Evolutionary conservation across 2,113 vertebrate species (phyloP).

Genomic region (Aythya baeri): DNA sequence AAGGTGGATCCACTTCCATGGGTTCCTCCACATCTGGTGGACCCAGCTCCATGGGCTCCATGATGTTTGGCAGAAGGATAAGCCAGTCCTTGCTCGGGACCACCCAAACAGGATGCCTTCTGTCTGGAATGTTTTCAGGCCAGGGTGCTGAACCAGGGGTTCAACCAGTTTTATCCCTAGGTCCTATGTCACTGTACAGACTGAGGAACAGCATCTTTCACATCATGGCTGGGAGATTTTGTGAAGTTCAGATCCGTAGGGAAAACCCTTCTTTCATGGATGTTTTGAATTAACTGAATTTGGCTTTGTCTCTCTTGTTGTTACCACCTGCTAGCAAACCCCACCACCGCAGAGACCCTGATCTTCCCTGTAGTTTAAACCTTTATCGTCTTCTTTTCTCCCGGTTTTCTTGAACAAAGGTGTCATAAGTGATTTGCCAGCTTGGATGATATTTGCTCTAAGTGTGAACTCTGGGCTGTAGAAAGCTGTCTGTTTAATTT

Average conservation of each 20-base stretch:
- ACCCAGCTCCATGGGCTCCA: too few relatives aligned
- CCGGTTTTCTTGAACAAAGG: background rate
- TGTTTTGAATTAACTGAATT: background rate
- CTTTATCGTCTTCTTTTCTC: background rate
- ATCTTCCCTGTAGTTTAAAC: constrained; percentile 28
- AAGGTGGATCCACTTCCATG: too few relatives aligned
- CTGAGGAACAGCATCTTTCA: background rate
- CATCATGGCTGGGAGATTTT: background rate
- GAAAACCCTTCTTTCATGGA: background rate
- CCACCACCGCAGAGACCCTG: background rate
- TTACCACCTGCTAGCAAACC: background rate
- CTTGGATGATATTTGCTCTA: constrained; percentile 31
- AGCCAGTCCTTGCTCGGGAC: too few relatives aligned
- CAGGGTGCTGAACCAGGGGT: too few relatives aligned
- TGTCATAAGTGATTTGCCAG: constrained; percentile 61
- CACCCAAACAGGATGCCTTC: too few relatives aligned
- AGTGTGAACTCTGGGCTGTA: constrained; percentile 15
- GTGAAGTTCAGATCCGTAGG: background rate
- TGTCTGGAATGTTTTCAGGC: too few relatives aligned
- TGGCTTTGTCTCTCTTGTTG: background rate
- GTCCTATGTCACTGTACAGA: too few relatives aligned
- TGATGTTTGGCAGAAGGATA: too few relatives aligned
- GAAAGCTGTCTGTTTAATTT: constrained; percentile 73
- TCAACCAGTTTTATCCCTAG: too few relatives aligned
- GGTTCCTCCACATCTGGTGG: too few relatives aligned